Percentiles rank a stretch among this genome's conserved stretches.
These are phyloP conservation scores for Protophormia terraenovae DNA, from an alignment of 2,888 invertebrate species.

Conservation along the genomic window DNA sequence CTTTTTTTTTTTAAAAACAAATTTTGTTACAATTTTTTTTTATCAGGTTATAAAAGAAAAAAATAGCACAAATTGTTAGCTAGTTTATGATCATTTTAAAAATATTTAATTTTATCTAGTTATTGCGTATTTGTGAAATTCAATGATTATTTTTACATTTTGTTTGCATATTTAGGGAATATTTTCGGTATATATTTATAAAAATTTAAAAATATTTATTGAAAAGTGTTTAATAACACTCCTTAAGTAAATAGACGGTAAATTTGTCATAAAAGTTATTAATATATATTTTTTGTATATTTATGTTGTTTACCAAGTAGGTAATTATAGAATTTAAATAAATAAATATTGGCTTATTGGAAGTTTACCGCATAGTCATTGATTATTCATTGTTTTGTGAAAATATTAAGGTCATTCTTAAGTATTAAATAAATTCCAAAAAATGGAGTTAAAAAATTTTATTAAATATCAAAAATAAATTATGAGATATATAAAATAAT, in stretches of 20 bases:
- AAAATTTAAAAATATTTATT: not conserved
- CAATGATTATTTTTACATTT: not conserved
- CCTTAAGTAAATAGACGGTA: not conserved
- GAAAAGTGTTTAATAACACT: not conserved
- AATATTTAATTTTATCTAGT: not conserved
- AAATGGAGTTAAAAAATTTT: too few species aligned
- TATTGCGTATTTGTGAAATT: constrained; percentile 18
- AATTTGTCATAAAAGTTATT: not conserved
- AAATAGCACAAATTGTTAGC: not conserved
- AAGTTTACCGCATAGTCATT: too few species aligned
- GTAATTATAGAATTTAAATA: not conserved
- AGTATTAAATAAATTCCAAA: too few species aligned
- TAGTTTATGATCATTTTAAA: constrained; percentile 1
- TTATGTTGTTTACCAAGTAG: not conserved
- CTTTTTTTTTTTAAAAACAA: not conserved
- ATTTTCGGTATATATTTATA: not conserved
- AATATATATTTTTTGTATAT: not conserved
- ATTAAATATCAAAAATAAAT: too few species aligned
- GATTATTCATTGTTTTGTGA: too few species aligned
- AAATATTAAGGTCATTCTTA: too few species aligned
- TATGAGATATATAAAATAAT: too few species aligned
- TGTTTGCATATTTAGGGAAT: not conserved
- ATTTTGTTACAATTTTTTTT: constrained; percentile 22
- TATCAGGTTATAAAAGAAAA: constrained; percentile 32
- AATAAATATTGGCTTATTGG: too few species aligned